Conservation (phyloP, 1,140 invertebrate species). For the Anastrepha obliqua region DNA sequence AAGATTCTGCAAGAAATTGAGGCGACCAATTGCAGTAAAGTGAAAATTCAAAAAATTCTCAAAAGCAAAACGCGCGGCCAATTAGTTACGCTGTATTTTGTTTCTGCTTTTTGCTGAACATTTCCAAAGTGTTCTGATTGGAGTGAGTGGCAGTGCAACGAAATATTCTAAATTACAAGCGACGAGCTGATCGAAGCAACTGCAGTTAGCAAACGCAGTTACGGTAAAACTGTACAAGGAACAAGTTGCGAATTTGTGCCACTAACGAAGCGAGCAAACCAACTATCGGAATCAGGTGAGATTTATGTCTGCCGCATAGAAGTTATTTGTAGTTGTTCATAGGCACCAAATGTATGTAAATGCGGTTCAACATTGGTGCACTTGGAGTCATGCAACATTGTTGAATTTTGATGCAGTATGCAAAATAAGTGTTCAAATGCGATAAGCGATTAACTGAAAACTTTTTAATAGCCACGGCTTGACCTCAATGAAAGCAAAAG, state of each 20-base stretch:
- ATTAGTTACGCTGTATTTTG: background rate
- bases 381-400: too few species aligned
- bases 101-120: background rate
- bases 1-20: background rate
- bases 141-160: background rate
- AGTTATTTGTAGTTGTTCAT: background rate
- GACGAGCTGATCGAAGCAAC: background rate
- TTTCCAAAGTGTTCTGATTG: background rate
- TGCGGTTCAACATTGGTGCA: too few species aligned
- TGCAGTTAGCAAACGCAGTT: background rate
- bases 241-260: background rate
- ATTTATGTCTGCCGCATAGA: background rate
- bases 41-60: background rate
- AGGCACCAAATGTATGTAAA: too few species aligned
- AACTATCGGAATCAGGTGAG: background rate
- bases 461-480: too few species aligned
- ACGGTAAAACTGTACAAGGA: background rate
- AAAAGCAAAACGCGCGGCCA: background rate
- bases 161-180: background rate
- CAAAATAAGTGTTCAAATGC: too few species aligned
- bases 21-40: background rate
- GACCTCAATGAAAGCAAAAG: too few species aligned
- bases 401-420: too few species aligned
- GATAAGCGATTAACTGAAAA: too few species aligned
- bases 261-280: background rate